Evolutionary conservation across 2,113 vertebrate species (phyloP).

Genomic region (Hiodon tergisus): DNA sequence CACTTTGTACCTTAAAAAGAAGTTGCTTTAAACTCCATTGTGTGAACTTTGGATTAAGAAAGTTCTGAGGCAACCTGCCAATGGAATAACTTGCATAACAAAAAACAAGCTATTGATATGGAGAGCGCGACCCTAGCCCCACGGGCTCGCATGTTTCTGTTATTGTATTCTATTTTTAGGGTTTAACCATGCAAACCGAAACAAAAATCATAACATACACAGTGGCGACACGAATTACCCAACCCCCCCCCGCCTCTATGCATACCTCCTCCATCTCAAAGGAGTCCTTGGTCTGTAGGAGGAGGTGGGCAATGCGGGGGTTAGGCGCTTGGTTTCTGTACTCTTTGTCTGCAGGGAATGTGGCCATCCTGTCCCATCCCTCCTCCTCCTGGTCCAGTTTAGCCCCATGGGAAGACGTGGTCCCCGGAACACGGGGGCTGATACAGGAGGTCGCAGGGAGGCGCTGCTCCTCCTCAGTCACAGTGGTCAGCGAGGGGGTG

Average conservation of each 20-base stretch:
- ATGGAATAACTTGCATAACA: not conserved
- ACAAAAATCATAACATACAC: not conserved
- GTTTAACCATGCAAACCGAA: not conserved
- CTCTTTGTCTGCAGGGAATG: slow-evolving; percentile 54
- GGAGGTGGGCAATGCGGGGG: slow-evolving; percentile 63
- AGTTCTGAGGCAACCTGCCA: not conserved
- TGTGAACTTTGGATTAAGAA: not conserved
- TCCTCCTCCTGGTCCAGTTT: slow-evolving; percentile 19
- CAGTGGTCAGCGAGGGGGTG: slow-evolving; percentile 67
- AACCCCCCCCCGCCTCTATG: too few relatives aligned
- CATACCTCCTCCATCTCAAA: slow-evolving; percentile 97
- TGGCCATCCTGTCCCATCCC: slow-evolving; percentile 23
- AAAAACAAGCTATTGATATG: not conserved
- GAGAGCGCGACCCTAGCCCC: not conserved
- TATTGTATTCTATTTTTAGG: not conserved
- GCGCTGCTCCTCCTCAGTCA: slow-evolving; percentile 71
- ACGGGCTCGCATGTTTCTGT: not conserved
- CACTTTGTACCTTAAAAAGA: slow-evolving; percentile 76
- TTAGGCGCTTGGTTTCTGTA: slow-evolving; percentile 41
- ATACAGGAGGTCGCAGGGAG: slow-evolving; percentile 13
- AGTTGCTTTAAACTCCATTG: not conserved
- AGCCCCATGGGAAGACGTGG: slow-evolving; percentile 29
- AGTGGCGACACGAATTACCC: not conserved
- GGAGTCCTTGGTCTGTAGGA: slow-evolving; percentile 75
- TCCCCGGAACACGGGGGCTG: not conserved